Evolutionary conservation across 2,113 vertebrate genomes (phyloP).

Genomic region (Todiramphus chloris): DNA sequence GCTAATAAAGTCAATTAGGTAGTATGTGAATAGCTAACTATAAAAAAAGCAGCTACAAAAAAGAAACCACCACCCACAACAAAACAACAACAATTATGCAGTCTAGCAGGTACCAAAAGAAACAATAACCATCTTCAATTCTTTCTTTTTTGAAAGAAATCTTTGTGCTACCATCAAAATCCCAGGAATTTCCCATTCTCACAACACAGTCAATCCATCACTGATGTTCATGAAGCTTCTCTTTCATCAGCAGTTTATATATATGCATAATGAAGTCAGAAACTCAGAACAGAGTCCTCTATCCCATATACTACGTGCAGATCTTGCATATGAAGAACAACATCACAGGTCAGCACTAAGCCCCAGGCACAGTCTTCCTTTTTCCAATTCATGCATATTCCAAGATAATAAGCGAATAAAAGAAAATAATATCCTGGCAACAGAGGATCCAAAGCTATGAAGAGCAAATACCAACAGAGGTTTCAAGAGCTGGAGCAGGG

Average conservation of each 20-base stretch:
- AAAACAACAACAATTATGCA: not conserved
- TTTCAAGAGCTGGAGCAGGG: not conserved
- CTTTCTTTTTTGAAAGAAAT: not conserved
- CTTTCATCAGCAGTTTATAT: not conserved
- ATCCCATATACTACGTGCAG: not conserved
- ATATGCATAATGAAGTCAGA: not conserved
- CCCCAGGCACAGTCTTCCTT: not conserved
- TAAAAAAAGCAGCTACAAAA: not conserved
- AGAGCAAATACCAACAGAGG: rapidly evolving
- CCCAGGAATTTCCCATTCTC: not conserved
- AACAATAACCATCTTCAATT: not conserved
- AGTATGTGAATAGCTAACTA: not conserved
- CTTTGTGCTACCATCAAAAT: not conserved
- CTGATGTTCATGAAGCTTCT: not conserved
- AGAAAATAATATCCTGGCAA: not conserved
- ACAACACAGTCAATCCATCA: not conserved
- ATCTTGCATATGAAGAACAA: not conserved
- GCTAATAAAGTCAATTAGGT: not conserved
- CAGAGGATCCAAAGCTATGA: not conserved
- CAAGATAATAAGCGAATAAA: not conserved
- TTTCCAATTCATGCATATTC: not conserved
- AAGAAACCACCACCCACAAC: not conserved
- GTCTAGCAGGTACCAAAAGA: not conserved
- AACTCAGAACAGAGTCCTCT: not conserved
- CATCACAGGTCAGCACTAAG: not conserved